phyloP scores from a whole-genome alignment of 2,888 invertebrate species.

The Idaea straminata region DNA sequence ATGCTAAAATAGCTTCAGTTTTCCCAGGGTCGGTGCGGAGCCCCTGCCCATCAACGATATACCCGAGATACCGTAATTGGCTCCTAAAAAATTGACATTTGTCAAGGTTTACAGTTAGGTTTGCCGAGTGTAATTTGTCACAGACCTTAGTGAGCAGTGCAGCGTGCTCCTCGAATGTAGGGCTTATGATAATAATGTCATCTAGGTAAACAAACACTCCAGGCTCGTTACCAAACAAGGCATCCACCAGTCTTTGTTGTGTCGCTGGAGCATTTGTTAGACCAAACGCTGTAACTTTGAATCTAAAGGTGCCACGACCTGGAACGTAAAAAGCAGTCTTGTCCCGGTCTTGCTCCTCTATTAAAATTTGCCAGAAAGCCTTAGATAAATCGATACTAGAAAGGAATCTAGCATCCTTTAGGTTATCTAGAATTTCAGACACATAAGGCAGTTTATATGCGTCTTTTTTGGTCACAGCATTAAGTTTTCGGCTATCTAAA shows the following conservation, averaged over 20 bases:
- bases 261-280: conserved; percentile 25
- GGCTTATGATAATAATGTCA: conserved; percentile 26
- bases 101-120: no score
- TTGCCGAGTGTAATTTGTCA: conserved; percentile 23
- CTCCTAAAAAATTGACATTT: conserved; percentile 25
- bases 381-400: conserved; percentile 24
- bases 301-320: no score
- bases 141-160: conserved; percentile 20
- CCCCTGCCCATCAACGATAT: conserved; percentile 33
- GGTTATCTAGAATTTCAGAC: conserved; percentile 33
- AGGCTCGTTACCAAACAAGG: conserved; percentile 9
- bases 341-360: no score
- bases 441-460: conserved; percentile 27
- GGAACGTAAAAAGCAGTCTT: no score
- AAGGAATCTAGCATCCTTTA: conserved; percentile 29
- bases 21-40: conserved; percentile 33
- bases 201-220: conserved; percentile 27
- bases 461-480: conserved; percentile 23
- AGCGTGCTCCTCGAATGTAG: conserved; percentile 28
- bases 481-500: conserved; percentile 29
- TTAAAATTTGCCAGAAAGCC: no score
- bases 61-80: conserved; percentile 25
- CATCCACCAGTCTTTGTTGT: conserved; percentile 21
- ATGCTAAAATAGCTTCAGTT: conserved; percentile 27
- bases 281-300: conserved; percentile 21